These are phyloP conservation scores for Athrips mouffetella DNA, from an alignment of 2,888 invertebrate genomes.

Conservation along the genomic window DNA sequence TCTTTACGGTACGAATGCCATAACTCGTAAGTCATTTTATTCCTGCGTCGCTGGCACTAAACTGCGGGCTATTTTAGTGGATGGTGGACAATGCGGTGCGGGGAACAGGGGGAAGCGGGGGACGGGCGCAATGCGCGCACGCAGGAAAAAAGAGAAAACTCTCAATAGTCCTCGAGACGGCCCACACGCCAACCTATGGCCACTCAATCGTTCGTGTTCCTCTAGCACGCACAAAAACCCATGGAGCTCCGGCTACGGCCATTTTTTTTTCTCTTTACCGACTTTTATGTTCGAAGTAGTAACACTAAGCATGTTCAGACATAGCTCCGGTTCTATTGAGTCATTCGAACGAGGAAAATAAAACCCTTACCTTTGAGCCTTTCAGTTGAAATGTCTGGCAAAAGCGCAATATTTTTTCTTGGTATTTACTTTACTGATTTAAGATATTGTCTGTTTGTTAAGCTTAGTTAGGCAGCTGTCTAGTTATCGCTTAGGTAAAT, in stretches of 20 bases:
- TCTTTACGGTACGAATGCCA: slow-evolving; percentile 33
- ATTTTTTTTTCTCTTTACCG: background rate
- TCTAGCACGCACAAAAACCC: slow-evolving; percentile 21
- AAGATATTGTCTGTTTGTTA: no score
- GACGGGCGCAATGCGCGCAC: slow-evolving; percentile 40
- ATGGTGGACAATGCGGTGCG: slow-evolving; percentile 52
- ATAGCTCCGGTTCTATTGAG: background rate
- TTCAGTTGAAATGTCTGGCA: background rate
- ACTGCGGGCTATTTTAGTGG: slow-evolving; percentile 64
- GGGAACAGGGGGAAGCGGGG: slow-evolving; percentile 17
- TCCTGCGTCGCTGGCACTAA: slow-evolving; percentile 51
- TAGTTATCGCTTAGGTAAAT: no score
- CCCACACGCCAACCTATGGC: slow-evolving; percentile 74
- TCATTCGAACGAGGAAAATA: background rate
- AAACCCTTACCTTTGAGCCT: background rate
- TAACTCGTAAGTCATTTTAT: slow-evolving; percentile 56
- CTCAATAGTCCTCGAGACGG: slow-evolving; percentile 66
- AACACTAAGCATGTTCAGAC: slow-evolving; percentile 2
- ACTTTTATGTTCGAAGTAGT: slow-evolving; percentile 9
- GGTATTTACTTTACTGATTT: background rate
- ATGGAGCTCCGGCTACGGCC: background rate
- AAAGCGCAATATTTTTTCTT: background rate
- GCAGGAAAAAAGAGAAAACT: slow-evolving; percentile 58
- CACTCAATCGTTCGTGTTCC: slow-evolving; percentile 70
- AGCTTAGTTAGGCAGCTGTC: no score